These are phyloP conservation scores for Ramphastos sulfuratus DNA, from an alignment of 2,113 vertebrate species.

Conservation along the genomic window DNA sequence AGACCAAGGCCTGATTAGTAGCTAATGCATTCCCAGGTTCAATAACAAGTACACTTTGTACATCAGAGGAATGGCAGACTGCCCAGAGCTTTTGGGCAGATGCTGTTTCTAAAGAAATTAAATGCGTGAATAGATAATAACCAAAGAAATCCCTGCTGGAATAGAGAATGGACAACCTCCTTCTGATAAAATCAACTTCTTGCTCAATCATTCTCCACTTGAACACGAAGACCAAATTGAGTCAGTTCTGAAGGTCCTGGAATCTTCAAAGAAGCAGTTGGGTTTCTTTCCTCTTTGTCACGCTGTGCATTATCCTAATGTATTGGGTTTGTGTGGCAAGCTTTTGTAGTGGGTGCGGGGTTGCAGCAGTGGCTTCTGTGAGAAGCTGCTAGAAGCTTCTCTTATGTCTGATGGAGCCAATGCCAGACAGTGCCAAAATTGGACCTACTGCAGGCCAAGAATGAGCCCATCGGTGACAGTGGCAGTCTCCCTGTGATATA, in stretches of 20 bases:
- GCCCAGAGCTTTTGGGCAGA: slow-evolving; percentile 68
- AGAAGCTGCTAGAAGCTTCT: neutral
- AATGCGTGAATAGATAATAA: slow-evolving; percentile 68
- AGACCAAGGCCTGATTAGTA: slow-evolving; percentile 43
- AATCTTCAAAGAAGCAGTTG: neutral
- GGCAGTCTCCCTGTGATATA: neutral
- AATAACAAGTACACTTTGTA: slow-evolving; percentile 66
- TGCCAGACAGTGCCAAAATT: neutral
- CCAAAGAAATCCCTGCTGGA: slow-evolving; percentile 63
- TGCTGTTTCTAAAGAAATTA: slow-evolving; percentile 68
- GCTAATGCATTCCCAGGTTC: slow-evolving; percentile 60
- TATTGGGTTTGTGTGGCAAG: neutral
- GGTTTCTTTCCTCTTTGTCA: slow-evolving; percentile 1
- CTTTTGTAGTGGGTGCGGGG: neutral
- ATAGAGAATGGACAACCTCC: slow-evolving; percentile 53
- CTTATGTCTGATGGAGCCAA: neutral
- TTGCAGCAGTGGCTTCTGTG: neutral
- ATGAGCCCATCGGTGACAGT: neutral
- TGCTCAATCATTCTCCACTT: slow-evolving; percentile 50
- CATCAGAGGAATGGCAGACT: slow-evolving; percentile 59
- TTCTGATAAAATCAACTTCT: slow-evolving; percentile 67
- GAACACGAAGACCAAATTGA: neutral
- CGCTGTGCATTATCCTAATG: neutral
- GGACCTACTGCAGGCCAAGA: neutral
- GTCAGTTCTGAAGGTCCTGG: slow-evolving; percentile 31